phyloP scores from a whole-genome alignment of 2,888 invertebrate species.

The Neoscelio sp. region DNA sequence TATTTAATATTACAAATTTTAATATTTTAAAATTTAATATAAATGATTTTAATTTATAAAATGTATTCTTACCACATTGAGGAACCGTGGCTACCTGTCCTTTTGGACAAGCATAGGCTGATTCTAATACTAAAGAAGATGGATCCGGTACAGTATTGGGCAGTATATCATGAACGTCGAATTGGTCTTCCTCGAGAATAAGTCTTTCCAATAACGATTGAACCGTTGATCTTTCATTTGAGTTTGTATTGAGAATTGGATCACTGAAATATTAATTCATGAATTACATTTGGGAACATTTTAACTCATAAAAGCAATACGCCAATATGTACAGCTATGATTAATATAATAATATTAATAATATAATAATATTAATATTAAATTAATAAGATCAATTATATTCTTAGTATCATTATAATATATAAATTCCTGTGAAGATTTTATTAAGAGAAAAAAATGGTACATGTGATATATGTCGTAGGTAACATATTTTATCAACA shows the following conservation, averaged over 20 bases:
- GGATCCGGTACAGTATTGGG: slow-evolving; percentile 98
- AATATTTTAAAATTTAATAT: too few relatives aligned
- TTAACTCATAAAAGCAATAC: too few relatives aligned
- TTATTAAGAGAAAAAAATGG: too few relatives aligned
- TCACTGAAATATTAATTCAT: slow-evolving; percentile 86
- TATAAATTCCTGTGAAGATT: too few relatives aligned
- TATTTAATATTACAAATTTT: too few relatives aligned
- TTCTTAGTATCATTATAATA: too few relatives aligned
- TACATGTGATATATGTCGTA: too few relatives aligned
- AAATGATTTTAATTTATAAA: too few relatives aligned
- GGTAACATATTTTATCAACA: too few relatives aligned
- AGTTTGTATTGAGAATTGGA: slow-evolving; percentile 93
- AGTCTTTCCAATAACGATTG: slow-evolving; percentile 93
- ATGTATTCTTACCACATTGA: slow-evolving; percentile 92
- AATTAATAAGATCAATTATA: too few relatives aligned
- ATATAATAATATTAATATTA: too few relatives aligned
- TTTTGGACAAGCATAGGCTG: slow-evolving; percentile 95
- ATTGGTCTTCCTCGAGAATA: slow-evolving; percentile 96
- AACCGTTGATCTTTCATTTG: slow-evolving; percentile 93
- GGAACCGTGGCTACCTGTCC: slow-evolving; percentile 98
- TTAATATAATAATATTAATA: too few relatives aligned
- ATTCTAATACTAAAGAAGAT: slow-evolving; percentile 92
- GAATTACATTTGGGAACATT: neutral
- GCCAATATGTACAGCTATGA: neutral
- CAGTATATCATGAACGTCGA: slow-evolving; percentile 95